Conservation (phyloP, 2,113 vertebrate species). For the Nycticorax nycticorax region DNA sequence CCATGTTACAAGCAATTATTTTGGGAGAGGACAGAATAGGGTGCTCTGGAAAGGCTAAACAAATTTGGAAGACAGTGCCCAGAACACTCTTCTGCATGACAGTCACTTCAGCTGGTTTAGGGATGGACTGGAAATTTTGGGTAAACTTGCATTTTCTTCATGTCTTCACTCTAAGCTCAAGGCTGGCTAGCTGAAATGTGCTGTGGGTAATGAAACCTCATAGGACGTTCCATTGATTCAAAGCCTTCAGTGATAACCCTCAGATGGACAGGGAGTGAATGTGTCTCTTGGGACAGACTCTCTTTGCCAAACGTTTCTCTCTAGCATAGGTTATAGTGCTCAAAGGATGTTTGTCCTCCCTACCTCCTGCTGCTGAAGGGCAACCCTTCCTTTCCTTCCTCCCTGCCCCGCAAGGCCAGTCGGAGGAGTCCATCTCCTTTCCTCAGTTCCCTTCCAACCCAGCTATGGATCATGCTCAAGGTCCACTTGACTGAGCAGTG, state of each 20-base stretch:
- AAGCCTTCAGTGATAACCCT: background rate
- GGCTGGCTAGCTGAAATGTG: background rate
- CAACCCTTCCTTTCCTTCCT: background rate
- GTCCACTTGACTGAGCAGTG: background rate
- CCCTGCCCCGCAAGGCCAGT: background rate
- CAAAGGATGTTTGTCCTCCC: background rate
- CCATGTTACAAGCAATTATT: fast-evolving
- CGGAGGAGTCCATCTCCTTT: background rate
- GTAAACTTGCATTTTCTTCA: background rate
- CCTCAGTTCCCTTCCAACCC: background rate
- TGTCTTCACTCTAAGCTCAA: background rate
- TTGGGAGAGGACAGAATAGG: background rate
- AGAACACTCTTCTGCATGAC: background rate
- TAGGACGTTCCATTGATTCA: background rate
- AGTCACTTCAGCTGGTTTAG: background rate
- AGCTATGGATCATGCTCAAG: background rate
- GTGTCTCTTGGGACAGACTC: background rate
- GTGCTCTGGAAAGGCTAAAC: background rate
- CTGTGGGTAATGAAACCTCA: background rate
- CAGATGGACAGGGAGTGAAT: background rate
- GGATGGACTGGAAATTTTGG: background rate
- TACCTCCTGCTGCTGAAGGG: background rate
- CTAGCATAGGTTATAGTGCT: no score
- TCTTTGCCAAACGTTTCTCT: background rate
- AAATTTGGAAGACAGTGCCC: background rate